These are phyloP conservation scores for Caenorhabditis sp. DNA, from an alignment of 2,888 invertebrate genomes.

Conservation along the genomic window DNA sequence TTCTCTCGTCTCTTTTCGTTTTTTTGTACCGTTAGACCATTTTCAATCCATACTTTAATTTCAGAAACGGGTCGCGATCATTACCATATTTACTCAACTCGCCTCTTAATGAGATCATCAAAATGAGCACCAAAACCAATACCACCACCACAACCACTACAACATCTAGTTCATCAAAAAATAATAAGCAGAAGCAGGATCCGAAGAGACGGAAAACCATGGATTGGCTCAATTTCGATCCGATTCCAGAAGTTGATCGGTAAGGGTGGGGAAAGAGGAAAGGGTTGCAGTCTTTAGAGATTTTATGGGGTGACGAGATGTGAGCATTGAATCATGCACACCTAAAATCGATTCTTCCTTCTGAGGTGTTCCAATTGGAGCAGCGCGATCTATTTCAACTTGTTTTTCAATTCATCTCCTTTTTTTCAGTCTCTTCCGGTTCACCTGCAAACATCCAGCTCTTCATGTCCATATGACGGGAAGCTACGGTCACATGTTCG, in stretches of 20 bases:
- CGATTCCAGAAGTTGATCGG: constrained; percentile 47
- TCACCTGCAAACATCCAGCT: constrained; percentile 20
- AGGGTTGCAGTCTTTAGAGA: too few relatives aligned
- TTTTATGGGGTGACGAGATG: too few relatives aligned
- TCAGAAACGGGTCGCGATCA: constrained; percentile 61
- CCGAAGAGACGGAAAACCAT: constrained; percentile 8
- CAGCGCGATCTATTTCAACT: too few relatives aligned
- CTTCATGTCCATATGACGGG: constrained; percentile 40
- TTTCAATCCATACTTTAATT: not conserved
- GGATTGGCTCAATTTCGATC: constrained; percentile 54
- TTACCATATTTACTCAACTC: constrained; percentile 28
- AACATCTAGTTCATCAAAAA: not conserved
- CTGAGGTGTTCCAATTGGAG: too few relatives aligned
- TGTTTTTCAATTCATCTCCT: too few relatives aligned
- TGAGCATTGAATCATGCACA: too few relatives aligned
- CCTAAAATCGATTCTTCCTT: too few relatives aligned
- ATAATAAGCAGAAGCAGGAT: not conserved
- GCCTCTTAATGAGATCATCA: constrained; percentile 10
- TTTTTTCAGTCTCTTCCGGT: constrained; percentile 37
- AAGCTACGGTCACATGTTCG: constrained; percentile 50
- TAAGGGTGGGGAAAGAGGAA: not conserved
- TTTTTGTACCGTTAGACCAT: not conserved
- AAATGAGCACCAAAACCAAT: constrained; percentile 21
- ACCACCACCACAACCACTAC: constrained; percentile 2
- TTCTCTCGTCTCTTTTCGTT: not conserved